Conservation (phyloP, 2,797 vertebrate genomes). For the Cynodonichthys magdalenae region DNA sequence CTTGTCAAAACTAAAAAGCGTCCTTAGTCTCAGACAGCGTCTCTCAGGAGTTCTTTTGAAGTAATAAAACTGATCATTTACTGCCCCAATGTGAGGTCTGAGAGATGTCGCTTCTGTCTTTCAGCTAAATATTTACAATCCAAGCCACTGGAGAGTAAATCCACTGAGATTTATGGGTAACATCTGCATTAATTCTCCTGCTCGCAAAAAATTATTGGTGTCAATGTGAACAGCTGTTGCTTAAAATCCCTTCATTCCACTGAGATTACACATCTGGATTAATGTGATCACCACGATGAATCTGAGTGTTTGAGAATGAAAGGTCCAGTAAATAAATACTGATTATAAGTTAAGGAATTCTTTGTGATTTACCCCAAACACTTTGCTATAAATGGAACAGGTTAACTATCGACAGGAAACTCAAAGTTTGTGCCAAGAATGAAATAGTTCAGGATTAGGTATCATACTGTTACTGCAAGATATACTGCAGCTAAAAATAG, state of each 20-base stretch:
- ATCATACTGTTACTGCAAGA: too few relatives aligned
- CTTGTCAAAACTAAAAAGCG: conserved; percentile 98
- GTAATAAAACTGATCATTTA: neutral
- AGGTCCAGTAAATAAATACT: conserved; percentile 35
- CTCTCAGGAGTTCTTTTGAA: neutral
- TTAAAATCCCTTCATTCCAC: conserved; percentile 67
- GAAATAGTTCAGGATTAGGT: too few relatives aligned
- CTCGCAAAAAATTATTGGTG: conserved; percentile 30
- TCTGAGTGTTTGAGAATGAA: conserved; percentile 23
- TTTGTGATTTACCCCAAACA: neutral
- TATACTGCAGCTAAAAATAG: too few relatives aligned
- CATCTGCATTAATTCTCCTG: conserved; percentile 24
- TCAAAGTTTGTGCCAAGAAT: too few relatives aligned
- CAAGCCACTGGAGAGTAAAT: conserved; percentile 20
- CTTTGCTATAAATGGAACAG: neutral
- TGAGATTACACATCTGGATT: conserved; percentile 79
- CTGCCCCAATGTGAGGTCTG: conserved; percentile 6
- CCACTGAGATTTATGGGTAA: conserved; percentile 11
- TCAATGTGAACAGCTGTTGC: conserved; percentile 65
- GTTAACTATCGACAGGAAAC: too few relatives aligned
- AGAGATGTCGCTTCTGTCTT: conserved; percentile 20
- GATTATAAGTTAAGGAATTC: neutral
- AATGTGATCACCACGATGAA: conserved; percentile 63
- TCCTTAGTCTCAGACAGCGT: conserved; percentile 33
- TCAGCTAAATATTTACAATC: conserved; percentile 19